These are phyloP conservation scores for Odontomachus brunneus DNA, from an alignment of 1,140 invertebrate species.

Conservation along the genomic window DNA sequence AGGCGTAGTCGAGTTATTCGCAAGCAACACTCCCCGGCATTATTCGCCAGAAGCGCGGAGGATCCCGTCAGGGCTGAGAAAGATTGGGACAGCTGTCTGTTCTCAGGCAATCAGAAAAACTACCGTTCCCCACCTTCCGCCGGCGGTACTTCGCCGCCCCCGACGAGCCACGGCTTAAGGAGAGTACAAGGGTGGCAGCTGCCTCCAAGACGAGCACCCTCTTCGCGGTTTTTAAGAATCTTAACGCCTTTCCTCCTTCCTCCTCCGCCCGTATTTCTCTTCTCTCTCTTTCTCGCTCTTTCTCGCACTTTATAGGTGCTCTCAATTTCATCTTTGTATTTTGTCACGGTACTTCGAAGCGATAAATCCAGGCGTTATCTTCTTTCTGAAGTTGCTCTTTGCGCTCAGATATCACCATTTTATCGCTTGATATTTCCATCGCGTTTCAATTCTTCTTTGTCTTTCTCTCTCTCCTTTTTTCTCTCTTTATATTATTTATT, in stretches of 20 bases:
- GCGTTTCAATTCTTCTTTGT: neutral
- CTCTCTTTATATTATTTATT: no score
- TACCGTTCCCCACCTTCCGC: conserved; percentile 53
- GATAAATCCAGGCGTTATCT: conserved; percentile 35
- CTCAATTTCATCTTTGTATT: conserved; percentile 76
- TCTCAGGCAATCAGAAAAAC: conserved; percentile 81
- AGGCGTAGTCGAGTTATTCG: conserved; percentile 72
- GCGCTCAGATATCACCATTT: conserved; percentile 9
- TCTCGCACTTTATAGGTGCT: conserved; percentile 31
- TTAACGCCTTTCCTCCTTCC: conserved; percentile 77
- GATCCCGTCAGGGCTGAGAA: conserved; percentile 52
- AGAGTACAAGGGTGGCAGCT: conserved; percentile 68
- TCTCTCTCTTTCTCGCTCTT: neutral
- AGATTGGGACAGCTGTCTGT: conserved; percentile 80
- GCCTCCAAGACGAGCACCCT: conserved; percentile 70
- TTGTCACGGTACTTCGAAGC: conserved; percentile 66
- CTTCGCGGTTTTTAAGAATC: conserved; percentile 84
- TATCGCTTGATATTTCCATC: neutral
- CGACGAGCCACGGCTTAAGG: conserved; percentile 74
- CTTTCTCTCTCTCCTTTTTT: neutral
- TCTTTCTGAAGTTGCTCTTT: conserved; percentile 10
- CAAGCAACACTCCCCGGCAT: conserved; percentile 65
- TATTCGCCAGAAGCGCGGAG: conserved; percentile 65
- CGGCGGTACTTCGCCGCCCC: conserved; percentile 58
- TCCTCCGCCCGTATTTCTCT: neutral